Percentiles rank a stretch among this genome's conserved stretches.
phyloP scores from a whole-genome alignment of 2,888 invertebrate genomes.

The Platypus cylindrus region DNA sequence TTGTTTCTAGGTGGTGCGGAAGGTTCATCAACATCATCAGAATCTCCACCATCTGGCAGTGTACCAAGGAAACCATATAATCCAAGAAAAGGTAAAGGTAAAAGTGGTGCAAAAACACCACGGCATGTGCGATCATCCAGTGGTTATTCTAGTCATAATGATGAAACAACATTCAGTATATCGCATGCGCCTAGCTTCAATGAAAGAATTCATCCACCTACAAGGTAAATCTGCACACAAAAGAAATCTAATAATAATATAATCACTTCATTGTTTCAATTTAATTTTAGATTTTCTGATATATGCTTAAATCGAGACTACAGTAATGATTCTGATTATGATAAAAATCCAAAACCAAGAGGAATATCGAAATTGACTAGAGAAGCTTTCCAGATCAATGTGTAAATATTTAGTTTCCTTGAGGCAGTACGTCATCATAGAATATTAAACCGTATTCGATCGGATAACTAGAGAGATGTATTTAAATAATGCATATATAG shows the following conservation, averaged over 20 bases:
- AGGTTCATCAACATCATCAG: constrained; percentile 67
- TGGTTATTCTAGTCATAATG: constrained; percentile 73
- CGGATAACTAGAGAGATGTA: too few relatives aligned
- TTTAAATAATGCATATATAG: too few relatives aligned
- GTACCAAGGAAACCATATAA: constrained; percentile 50
- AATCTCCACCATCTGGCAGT: constrained; percentile 51
- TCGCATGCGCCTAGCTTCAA: constrained; percentile 69
- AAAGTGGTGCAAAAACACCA: constrained; percentile 42
- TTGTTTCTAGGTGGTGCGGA: constrained; percentile 48
- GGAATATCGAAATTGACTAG: constrained; percentile 38
- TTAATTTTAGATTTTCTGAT: constrained; percentile 60
- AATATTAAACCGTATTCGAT: too few relatives aligned
- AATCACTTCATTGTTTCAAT: background rate
- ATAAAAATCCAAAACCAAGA: constrained; percentile 34
- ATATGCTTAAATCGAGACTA: constrained; percentile 36
- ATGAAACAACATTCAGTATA: constrained; percentile 76
- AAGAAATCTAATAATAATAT: background rate
- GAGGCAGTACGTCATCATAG: too few relatives aligned
- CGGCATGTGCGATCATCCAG: constrained; percentile 65
- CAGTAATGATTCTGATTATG: constrained; percentile 28
- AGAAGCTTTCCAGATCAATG: constrained; percentile 71
- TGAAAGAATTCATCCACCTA: constrained; percentile 75
- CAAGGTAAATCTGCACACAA: constrained; percentile 24
- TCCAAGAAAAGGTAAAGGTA: constrained; percentile 53
- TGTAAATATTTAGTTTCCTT: too few relatives aligned